Evolutionary conservation across 2,888 invertebrate species (phyloP), one percentile per base, ranked within the genome.

Genomic region (Spisula subtruncata): DNA sequence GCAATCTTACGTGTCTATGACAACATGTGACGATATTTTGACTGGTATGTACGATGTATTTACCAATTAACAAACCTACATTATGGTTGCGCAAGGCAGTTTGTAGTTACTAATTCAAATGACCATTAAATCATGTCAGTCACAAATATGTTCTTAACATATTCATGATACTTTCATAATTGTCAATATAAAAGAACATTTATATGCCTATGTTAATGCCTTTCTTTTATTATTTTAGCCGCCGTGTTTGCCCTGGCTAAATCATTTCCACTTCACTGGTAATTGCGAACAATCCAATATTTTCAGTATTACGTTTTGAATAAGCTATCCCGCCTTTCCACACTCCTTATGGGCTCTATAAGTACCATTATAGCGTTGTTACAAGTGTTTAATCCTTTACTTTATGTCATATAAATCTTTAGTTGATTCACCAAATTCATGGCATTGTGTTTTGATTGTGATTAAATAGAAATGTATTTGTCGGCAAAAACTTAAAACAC

Each of bases 201-300:
- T 51, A 51, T 51, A 51, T 51, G 14, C 14, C 12, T 12, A 51
- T 51, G 51, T 51, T 51, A 16, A 51, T 51, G 51, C 12, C 51
- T 16, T 16, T 51, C 12, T 51, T 51, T 51, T 51, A 51, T 16
- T 51, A 51, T 51, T 51, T 16, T 66, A 25, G 2, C 0, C 6
- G 25, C 10, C 25, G 20, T n/a, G 12, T 66, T 66, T 66, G n/a
- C 25, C 60, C 51, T 1, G 14, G 51, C 25, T 2, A 66, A 66
- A n/a, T n/a, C n/a, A n/a, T 66, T 66, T 25, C n/a, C 60, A 66
- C 25, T 66, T 25, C 5, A 66, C 25, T 25, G 25, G 25, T 66
- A 66, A 66, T 66, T 66, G 60, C 25, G 60, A 66, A 66, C 25
- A 66, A 66, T 66, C 60, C 25, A 66, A 66, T 66, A 12, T 66